Evolutionary conservation across 2,113 vertebrate species (phyloP), one percentile per base, ranked within the genome.

Genomic region (Elephas maximus): DNA sequence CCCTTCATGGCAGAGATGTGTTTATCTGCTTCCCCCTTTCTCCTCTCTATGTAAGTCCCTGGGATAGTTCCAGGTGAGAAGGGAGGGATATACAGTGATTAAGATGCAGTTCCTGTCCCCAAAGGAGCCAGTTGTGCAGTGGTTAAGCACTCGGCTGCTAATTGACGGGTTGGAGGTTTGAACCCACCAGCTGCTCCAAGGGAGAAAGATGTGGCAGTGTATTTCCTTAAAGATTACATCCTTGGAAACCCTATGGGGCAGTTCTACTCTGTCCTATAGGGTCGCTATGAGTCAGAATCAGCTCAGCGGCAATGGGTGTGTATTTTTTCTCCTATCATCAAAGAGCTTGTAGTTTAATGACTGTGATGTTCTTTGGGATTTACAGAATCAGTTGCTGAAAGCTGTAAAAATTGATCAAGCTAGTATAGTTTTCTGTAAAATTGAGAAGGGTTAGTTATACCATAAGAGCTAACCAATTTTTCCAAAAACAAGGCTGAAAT

Each of bases 401-500:
- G 15, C 53, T 80, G 21, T 24, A 80, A 79, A 2, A 94, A 73
- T 11, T 62, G 74, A 91, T 84, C 23, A 84, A 89, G 67, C 73
- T 2, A 87, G 86, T 91, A 87, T 93, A 62, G 93, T 95, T 91
- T 73, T 26, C 26, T n/a, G 0, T 53, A 45, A 60, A 73, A 87
- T 26, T 44, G 26, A 81, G 63, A 92, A 90, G 28, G 17, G 33
- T 87, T 86, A 91, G 89, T 77, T 80, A 57, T 33, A 57, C 9
- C 15, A 37, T 73, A 1, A 92, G 57, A 94, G 15, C n/a, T 93
- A 93, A 51, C 1, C 89, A 48, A 90, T 82, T 69, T 60, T 21
- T 83, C 79, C 44, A 77, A 45, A 95, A 95, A n/a, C 41, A 60
- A n/a, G 48, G 23, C 51, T 91, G 74, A 96, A 94, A 77, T 85